Evolutionary conservation across 2,888 invertebrate species (phyloP), one percentile per base, ranked within the genome.

Genomic region (Athrips mouffetella): DNA sequence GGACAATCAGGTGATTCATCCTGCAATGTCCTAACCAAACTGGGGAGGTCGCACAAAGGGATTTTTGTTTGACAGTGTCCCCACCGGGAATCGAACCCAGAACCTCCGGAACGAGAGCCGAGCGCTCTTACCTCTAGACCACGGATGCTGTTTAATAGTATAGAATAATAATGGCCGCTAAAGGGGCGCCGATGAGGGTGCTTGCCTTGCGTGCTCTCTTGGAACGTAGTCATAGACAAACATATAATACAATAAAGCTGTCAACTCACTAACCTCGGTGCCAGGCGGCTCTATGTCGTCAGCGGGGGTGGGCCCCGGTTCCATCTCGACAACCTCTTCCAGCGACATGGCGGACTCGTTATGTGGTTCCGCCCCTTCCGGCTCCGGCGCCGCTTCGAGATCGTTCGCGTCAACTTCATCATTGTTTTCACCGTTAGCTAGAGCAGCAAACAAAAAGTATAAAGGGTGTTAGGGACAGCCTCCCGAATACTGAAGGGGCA

Each of bases 251-350:
- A 10, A 25, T 10, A 5, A 7, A 25, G 10, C 27, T 7, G 10
- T 7, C 6, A 25, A 25, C n/a, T n/a, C n/a, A 10, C 27, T 25
- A 7, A 25, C 10, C 10, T 25, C 27, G 5, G 5, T 25, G 27
- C n/a, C n/a, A n/a, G n/a, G n/a, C n/a, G n/a, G n/a, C n/a, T n/a
- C n/a, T n/a, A 45, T 39, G 35, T 25, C 47, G 15, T 40, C 33
- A n/a, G 42, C 35, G 8, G 49, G 27, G 7, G 55, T 55, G 13
- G 50, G 41, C 25, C 25, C 49, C 16, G 50, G 51, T 21, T 67
- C 70, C 1, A 73, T 62, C 47, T 68, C 70, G 31, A 67, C 64
- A 2, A 73, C 72, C 11, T 72, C 74, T 35, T 70, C 70, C 8
- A 70, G 48, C 2, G 67, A 50, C 29, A 66, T 52, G 0, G 1